A percentile compares a stretch with the other conserved stretches of the same genome.
Evolutionary conservation across 1,140 invertebrate species (phyloP).

Genomic region (Macrosteles quadrilineatus): DNA sequence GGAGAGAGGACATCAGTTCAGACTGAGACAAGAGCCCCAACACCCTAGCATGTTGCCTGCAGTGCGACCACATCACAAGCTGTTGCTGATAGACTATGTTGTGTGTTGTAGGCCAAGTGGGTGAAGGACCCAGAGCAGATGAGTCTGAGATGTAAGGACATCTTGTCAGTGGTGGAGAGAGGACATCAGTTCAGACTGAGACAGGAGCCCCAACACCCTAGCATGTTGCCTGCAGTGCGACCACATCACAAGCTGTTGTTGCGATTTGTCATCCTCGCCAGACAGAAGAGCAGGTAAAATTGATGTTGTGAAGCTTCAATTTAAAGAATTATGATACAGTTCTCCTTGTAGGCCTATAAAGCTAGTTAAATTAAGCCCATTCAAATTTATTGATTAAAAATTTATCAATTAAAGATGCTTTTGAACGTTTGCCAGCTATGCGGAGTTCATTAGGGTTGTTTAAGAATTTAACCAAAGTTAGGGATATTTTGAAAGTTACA

Average conservation of each 20-base stretch:
- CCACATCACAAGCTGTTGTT: slow-evolving; percentile 73
- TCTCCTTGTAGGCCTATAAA: not conserved
- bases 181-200: slow-evolving; percentile 51
- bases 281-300: slow-evolving; percentile 72
- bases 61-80: too few relatives aligned
- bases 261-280: slow-evolving; percentile 75
- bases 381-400: slow-evolving; percentile 26
- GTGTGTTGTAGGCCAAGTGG: slow-evolving; percentile 91
- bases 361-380: slow-evolving; percentile 10
- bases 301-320: slow-evolving; percentile 1
- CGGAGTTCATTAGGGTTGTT: too few relatives aligned
- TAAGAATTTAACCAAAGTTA: too few relatives aligned
- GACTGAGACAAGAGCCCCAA: too few relatives aligned
- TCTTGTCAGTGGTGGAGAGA: slow-evolving; percentile 78
- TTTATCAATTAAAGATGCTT: slow-evolving; percentile 26
- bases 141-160: slow-evolving; percentile 76
- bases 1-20: too few relatives aligned
- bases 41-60: too few relatives aligned
- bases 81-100: too few relatives aligned
- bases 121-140: slow-evolving; percentile 73
- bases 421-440: too few relatives aligned
- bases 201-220: slow-evolving; percentile 63
- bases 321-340: not conserved
- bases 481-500: too few relatives aligned
- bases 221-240: slow-evolving; percentile 67